Percentiles rank a stretch among this genome's conserved stretches.
These are phyloP conservation scores for Lycorma delicatula DNA, from an alignment of 1,140 invertebrate genomes.

Conservation along the genomic window DNA sequence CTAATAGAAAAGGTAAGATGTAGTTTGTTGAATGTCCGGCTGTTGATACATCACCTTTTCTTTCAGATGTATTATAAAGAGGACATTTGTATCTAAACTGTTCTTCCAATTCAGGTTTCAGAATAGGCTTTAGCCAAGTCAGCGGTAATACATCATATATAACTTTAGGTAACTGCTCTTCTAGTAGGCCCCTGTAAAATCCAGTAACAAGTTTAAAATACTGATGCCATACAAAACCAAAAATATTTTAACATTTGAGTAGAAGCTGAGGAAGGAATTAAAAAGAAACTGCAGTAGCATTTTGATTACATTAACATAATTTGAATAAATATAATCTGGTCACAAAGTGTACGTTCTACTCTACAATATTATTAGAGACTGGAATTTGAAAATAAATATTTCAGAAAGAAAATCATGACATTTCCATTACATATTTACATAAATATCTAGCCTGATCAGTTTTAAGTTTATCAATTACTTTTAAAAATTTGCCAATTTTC, in stretches of 20 bases:
- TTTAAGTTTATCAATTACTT: too few relatives aligned
- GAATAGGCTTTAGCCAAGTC: slow-evolving; percentile 50
- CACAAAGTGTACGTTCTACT: not conserved
- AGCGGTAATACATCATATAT: slow-evolving; percentile 70
- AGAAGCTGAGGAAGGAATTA: not conserved
- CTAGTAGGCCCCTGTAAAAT: slow-evolving; percentile 43
- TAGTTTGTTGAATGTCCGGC: slow-evolving; percentile 91
- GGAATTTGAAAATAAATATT: not conserved
- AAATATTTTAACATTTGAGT: not conserved
- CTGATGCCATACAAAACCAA: too few relatives aligned
- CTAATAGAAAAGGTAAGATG: slow-evolving; percentile 67
- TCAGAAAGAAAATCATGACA: too few relatives aligned
- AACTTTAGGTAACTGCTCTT: slow-evolving; percentile 74
- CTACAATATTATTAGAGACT: not conserved
- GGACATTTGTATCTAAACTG: slow-evolving; percentile 66
- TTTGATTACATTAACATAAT: not conserved
- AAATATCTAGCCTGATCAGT: too few relatives aligned
- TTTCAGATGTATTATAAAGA: slow-evolving; percentile 79
- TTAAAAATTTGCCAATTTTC: too few relatives aligned
- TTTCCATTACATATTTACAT: too few relatives aligned
- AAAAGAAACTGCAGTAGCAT: not conserved
- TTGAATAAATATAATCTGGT: not conserved
- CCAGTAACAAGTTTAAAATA: too few relatives aligned
- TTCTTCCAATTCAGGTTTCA: slow-evolving; percentile 26
- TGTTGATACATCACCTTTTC: slow-evolving; percentile 72